Evolutionary conservation across 2,113 vertebrate genomes (phyloP).

Genomic region (Rhineura floridana): DNA sequence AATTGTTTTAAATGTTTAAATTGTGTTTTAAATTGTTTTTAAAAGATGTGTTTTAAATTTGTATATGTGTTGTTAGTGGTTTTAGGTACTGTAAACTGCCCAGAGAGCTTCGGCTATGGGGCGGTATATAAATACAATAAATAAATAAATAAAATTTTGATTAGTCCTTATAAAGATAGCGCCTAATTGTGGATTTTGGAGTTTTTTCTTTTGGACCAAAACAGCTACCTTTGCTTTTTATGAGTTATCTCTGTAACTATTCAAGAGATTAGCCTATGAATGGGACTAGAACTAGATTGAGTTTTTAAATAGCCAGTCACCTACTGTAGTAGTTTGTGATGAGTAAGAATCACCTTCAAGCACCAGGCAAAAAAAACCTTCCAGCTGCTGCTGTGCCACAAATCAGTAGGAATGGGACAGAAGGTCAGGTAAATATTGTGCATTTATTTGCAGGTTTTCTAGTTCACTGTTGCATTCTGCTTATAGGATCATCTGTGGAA

Average conservation of each 20-base stretch:
- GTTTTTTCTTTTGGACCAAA: no score
- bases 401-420: not conserved
- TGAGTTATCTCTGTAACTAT: not conserved
- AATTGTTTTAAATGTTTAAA: no score
- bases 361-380: not conserved
- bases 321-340: not conserved
- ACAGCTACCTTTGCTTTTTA: no score
- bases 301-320: not conserved
- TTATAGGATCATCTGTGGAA: not conserved
- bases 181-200: no score
- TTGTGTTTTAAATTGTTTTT: no score
- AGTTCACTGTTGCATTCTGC: not conserved
- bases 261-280: not conserved
- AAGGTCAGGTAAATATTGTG: not conserved
- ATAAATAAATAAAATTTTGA: no score
- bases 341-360: not conserved
- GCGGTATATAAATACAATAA: no score
- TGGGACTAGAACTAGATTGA: not conserved
- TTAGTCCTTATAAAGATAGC: no score
- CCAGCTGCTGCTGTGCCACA: not conserved
- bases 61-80: no score
- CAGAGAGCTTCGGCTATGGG: no score
- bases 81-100: no score
- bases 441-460: not conserved
- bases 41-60: no score